Base-by-base conservation (phyloP, 1,140 invertebrate genomes). In the Streblospio benedicti region DNA sequence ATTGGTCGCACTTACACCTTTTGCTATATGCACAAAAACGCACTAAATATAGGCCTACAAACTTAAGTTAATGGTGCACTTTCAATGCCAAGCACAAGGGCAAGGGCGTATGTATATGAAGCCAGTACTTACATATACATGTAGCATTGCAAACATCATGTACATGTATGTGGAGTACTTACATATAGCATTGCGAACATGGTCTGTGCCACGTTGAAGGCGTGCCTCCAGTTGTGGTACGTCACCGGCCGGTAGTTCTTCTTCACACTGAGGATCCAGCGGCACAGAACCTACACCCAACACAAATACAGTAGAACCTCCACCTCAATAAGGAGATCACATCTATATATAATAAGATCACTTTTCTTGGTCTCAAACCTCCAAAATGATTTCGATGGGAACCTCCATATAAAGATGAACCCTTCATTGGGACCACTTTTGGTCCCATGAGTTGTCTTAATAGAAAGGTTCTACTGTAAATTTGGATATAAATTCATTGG, bases 181-280 rank as follows among this genome's bases (percentile, higher is more conserved):
- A 83, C 81, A 66, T 92, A 89, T 6, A 92, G 77, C 85, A 95
- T 92, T 0, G 91, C 88, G 70, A 93, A 96, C 92, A 95, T 95
- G 0, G 91, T 92, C 72, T 95, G 91, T 0, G 90, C 88, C 0
- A 95, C 92, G 74, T 95, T 95, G 0, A 95, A 79, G 0, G 91
- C 92, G 75, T 96, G 93, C 55, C 92, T 81, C 92, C 92, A 96
- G 71, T 96, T 96, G 75, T 96, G 92, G 72, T 96, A 96, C 70
- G 93, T 93, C 0, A 95, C 92, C 1, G 90, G 90, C 6, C 92
- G 83, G 74, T 93, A 93, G 73, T 95, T 95, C 74, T 95, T 96
- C 68, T 91, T 92, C 0, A 96, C 91, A 74, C 90, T 94, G 32
- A 95, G 75, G 47, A 90, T 84, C 91, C 91, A 96, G 54, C 91